Base-by-base conservation (phyloP, 2,888 invertebrate species). In the Charanyca ferruginea region DNA sequence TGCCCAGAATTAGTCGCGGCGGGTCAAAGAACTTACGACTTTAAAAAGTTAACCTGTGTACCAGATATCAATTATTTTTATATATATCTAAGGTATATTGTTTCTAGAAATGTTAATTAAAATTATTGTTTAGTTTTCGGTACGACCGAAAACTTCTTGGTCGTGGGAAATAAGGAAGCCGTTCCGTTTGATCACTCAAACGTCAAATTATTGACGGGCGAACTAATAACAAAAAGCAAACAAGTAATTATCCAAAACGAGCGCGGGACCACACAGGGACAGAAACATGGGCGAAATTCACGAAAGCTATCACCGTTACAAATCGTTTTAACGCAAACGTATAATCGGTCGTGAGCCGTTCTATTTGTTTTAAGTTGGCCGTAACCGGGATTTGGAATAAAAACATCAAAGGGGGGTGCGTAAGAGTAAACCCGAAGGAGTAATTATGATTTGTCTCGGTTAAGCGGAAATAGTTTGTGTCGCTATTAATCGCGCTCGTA, bases 281-380 rank as follows among this genome's bases (percentile, higher is more conserved):
- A 87, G 84, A 84, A 89, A 87, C 84, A 80, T 85, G 86, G 87
- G 90, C 91, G 90, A 93, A 93, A 92, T 91, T 87, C 88, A 90
- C 86, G 88, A 90, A 89, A 93, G 87, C 93, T 94, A 93, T 94
- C 92, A 94, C 94, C 95, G 94, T 92, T 84, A 84, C 95, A 86
- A 95, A 95, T 95, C 90, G 93, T 86, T 94, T 94, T 94, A 93
- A 94, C 94, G 92, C 93, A 92, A 90, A 94, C 93, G 91, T 91
- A 90, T 95, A 94, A 94, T 95, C 94, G 94, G 87, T 92, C 84
- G 89, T 88, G 90, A 89, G 89, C 83, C 91, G 92, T 94, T 91
- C 92, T 95, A 95, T 95, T 95, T 95, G 95, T 95, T 95, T 95
- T 94, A 94, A 94, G 90, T 93, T 92, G 90, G 89, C 93, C 93